These are phyloP conservation scores for Chrysochloris asiatica DNA, from an alignment of 2,113 vertebrate genomes.

Conservation along the genomic window DNA sequence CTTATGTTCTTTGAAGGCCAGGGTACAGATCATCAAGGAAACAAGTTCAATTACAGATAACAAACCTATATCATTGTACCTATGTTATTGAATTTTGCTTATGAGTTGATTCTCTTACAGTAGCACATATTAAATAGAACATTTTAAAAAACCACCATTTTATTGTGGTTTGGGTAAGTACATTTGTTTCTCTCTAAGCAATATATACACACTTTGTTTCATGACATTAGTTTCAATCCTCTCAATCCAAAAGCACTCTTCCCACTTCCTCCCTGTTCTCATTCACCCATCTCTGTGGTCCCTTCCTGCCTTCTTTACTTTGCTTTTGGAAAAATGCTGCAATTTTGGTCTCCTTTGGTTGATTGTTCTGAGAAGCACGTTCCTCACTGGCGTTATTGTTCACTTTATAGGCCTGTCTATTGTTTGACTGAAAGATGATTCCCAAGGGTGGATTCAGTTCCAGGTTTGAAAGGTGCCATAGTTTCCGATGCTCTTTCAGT, in stretches of 20 bases:
- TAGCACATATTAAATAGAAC: not conserved
- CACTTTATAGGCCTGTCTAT: not conserved
- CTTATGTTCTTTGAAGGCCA: not conserved
- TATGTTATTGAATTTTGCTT: conserved; percentile 2
- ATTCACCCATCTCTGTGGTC: not conserved
- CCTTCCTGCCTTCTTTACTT: not conserved
- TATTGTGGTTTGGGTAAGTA: no score
- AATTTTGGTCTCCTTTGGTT: not conserved
- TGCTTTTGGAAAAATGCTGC: not conserved
- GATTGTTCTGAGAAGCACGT: not conserved
- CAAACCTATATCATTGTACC: not conserved
- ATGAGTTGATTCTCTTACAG: conserved; percentile 9
- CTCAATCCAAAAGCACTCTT: not conserved
- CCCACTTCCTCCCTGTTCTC: not conserved
- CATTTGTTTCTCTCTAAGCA: no score
- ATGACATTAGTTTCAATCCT: no score
- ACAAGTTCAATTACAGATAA: not conserved
- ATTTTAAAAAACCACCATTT: no score
- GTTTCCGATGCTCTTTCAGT: not conserved
- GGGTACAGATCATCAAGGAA: not conserved
- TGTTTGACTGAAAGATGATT: not conserved
- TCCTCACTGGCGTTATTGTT: not conserved
- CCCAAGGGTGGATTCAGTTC: not conserved
- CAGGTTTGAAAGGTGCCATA: not conserved
- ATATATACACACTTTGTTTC: no score